Evolutionary conservation across 2,888 invertebrate genomes (phyloP).

Genomic region (Sthenelais limicola): DNA sequence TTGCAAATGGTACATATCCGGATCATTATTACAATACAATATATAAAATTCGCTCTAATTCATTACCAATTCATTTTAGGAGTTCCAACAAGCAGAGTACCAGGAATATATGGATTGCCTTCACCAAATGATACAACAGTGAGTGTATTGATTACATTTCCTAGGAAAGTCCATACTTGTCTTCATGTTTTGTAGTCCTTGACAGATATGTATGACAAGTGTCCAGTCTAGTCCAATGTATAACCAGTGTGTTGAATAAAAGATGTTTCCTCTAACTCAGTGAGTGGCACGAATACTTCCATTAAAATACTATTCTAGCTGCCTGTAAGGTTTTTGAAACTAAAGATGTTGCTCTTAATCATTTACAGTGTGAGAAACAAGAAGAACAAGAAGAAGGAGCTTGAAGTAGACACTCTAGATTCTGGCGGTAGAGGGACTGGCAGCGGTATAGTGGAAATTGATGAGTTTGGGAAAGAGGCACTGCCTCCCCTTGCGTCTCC

Average conservation of each 20-base stretch:
- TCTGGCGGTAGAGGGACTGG: background rate
- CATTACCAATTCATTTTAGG: too few species aligned
- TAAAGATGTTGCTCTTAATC: background rate
- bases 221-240: too few species aligned
- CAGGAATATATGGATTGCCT: constrained; percentile 44
- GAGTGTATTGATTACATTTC: constrained; percentile 33
- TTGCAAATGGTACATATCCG: too few species aligned
- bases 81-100: constrained; percentile 44
- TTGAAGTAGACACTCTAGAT: background rate
- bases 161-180: background rate
- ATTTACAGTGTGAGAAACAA: constrained; percentile 13
- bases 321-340: too few species aligned
- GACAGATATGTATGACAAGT: too few species aligned
- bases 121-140: constrained; percentile 47
- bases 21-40: too few species aligned
- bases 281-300: too few species aligned
- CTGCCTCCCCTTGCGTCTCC: constrained; percentile 27
- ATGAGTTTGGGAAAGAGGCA: constrained; percentile 12
- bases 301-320: too few species aligned
- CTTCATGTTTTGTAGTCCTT: too few species aligned
- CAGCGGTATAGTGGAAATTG: background rate
- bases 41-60: too few species aligned
- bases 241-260: too few species aligned
- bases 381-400: constrained; percentile 24
- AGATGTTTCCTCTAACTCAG: too few species aligned